A percentile compares a stretch with the other conserved stretches of the same genome.
phyloP scores from a whole-genome alignment of 2,113 vertebrate species.

The Oreochromis spilurus region DNA sequence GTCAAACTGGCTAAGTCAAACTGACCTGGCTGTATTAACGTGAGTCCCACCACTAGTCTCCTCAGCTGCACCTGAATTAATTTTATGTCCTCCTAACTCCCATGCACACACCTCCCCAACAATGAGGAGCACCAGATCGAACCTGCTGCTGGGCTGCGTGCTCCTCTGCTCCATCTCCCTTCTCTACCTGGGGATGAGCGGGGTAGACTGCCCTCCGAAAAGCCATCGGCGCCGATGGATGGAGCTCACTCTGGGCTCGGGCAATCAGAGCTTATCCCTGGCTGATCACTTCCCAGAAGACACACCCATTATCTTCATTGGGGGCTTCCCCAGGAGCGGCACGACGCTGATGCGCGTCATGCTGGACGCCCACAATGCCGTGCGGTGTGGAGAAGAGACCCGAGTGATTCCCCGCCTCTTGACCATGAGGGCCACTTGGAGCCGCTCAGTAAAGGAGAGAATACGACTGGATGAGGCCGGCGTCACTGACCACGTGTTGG shows the following conservation, averaged over 20 bases:
- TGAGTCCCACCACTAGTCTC: background rate
- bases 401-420: constrained; percentile 88
- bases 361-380: constrained; percentile 84
- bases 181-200: constrained; percentile 86
- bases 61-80: background rate
- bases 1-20: background rate
- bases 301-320: constrained; percentile 91
- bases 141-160: constrained; percentile 80
- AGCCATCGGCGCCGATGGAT: constrained; percentile 71
- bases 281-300: constrained; percentile 75
- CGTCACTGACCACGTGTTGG: constrained; percentile 88
- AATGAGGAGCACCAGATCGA: constrained; percentile 56
- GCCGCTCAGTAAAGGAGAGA: constrained; percentile 87
- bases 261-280: constrained; percentile 26
- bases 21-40: background rate
- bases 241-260: constrained; percentile 57
- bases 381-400: constrained; percentile 90
- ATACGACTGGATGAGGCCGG: constrained; percentile 89
- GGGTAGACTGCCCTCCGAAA: constrained; percentile 84
- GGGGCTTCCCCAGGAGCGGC: constrained; percentile 88
- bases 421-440: constrained; percentile 90
- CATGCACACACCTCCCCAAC: background rate
- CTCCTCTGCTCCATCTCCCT: constrained; percentile 84
- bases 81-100: background rate
- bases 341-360: constrained; percentile 92